phyloP scores from a whole-genome alignment of 1,140 invertebrate genomes.

The Paralvinella palmiformis region DNA sequence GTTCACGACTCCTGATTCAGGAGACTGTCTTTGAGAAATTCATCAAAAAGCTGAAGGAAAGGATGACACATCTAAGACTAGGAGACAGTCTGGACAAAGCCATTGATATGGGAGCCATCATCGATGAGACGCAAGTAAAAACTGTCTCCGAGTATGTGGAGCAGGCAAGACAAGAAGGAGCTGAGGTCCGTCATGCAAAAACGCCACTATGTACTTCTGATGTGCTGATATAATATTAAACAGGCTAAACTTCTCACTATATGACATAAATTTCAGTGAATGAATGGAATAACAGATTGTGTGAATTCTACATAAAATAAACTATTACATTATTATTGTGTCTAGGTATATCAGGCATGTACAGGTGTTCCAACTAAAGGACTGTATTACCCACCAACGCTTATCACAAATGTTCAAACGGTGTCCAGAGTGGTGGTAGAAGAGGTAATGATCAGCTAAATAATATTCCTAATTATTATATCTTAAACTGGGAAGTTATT shows the following conservation, averaged over 20 bases:
- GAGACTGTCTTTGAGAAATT: conserved; percentile 54
- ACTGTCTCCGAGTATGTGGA: conserved; percentile 44
- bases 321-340: no score
- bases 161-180: conserved; percentile 47
- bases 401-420: conserved; percentile 50
- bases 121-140: conserved; percentile 40
- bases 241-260: background rate
- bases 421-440: conserved; percentile 48
- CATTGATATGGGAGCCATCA: conserved; percentile 49
- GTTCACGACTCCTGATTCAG: conserved; percentile 55
- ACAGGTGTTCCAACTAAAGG: conserved; percentile 28
- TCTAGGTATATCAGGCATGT: conserved; percentile 38
- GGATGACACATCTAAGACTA: conserved; percentile 46
- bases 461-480: background rate
- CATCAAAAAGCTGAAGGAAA: conserved; percentile 50
- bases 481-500: background rate
- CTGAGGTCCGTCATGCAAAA: conserved; percentile 41
- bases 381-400: conserved; percentile 47
- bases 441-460: conserved; percentile 34
- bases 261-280: no score
- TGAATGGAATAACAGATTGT: no score
- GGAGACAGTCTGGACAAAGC: conserved; percentile 52
- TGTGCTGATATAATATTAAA: background rate
- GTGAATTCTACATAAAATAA: no score
- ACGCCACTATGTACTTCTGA: conserved; percentile 3